phyloP scores from a whole-genome alignment of 2,113 vertebrate genomes.

The Pelmatolapia mariae region DNA sequence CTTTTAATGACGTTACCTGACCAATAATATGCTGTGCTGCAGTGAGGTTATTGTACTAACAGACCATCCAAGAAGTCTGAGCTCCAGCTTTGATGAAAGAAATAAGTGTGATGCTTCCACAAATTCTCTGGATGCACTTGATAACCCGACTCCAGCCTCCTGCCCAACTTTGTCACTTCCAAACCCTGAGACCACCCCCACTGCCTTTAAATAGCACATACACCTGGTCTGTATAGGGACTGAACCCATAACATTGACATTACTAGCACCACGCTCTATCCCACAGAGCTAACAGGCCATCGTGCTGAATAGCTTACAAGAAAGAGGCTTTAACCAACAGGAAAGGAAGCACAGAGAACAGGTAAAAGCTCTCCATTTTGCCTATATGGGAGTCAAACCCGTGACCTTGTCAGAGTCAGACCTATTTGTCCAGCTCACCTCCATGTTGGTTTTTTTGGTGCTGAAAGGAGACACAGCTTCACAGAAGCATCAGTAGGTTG shows the following conservation, averaged over 20 bases:
- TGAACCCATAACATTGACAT: fast-evolving
- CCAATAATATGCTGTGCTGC: not conserved
- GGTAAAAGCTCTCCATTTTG: not conserved
- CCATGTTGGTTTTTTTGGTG: not conserved
- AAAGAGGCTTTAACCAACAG: not conserved
- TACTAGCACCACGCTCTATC: not conserved
- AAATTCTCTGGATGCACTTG: not conserved
- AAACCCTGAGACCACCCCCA: not conserved
- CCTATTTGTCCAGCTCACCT: not conserved
- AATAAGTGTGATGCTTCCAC: fast-evolving
- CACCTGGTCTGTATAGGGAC: not conserved
- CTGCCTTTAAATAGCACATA: not conserved
- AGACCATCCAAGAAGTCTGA: not conserved
- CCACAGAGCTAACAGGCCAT: not conserved
- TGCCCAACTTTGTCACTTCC: fast-evolving
- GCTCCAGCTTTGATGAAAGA: not conserved
- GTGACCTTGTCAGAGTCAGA: conserved; percentile 64
- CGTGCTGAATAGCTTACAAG: fast-evolving
- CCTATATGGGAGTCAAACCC: conserved; percentile 67
- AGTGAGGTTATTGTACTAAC: not conserved
- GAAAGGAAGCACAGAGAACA: not conserved
- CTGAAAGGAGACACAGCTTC: not conserved
- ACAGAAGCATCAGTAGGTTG: not conserved
- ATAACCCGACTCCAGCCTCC: not conserved
- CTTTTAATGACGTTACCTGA: not conserved